These are phyloP conservation scores for Hemiprocne comata DNA, from an alignment of 2,113 vertebrate species.

Conservation along the genomic window DNA sequence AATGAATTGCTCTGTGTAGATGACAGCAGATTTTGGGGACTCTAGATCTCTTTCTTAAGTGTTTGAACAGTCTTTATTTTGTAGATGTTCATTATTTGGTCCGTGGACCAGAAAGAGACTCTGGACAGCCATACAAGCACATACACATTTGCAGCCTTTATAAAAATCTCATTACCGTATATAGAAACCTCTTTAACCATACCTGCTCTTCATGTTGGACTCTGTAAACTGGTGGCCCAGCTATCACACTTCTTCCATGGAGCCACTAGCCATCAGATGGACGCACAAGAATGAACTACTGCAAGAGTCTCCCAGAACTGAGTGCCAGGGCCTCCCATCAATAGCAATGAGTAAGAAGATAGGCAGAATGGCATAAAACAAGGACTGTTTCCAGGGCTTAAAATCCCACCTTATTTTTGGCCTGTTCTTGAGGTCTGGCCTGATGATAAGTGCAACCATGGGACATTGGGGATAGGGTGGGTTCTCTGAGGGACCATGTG, in stretches of 20 bases:
- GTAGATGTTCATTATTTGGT: background rate
- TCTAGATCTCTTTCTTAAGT: background rate
- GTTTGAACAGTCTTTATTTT: background rate
- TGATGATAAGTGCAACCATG: background rate
- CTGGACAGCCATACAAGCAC: background rate
- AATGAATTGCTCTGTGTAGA: background rate
- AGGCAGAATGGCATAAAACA: fast-evolving
- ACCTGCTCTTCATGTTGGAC: background rate
- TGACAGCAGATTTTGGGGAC: background rate
- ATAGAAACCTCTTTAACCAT: background rate
- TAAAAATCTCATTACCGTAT: background rate
- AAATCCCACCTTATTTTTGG: background rate
- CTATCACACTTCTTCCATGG: background rate
- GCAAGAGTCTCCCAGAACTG: background rate
- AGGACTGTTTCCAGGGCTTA: background rate
- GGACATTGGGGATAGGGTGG: background rate
- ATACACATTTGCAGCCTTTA: background rate
- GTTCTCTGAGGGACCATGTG: background rate
- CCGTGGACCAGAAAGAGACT: background rate
- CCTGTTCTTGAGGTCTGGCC: background rate
- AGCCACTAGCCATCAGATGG: background rate
- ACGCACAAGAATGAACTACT: background rate
- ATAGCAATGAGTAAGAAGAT: background rate
- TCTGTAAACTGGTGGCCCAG: background rate
- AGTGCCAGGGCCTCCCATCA: fast-evolving